Evolutionary conservation across 1,140 invertebrate genomes (phyloP), one percentile per base, ranked within the genome.

Genomic region (Diabrotica undecimpunctata): DNA sequence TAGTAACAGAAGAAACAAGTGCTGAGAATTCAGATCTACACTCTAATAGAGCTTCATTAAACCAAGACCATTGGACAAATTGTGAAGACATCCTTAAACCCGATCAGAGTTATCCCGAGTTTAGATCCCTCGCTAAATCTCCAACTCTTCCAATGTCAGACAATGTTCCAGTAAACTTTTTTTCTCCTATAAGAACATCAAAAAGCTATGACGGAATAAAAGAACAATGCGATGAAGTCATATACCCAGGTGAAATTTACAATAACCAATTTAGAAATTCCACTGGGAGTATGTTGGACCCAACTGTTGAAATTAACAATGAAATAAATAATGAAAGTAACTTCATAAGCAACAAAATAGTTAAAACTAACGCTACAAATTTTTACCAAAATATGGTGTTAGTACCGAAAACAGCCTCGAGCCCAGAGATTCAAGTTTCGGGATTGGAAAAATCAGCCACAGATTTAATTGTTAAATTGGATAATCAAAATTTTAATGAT

Each of bases 1-100:
- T 90, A 0, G 89, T 92, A 2, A 86, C 88, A 2, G 89, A 91
- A 70, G 89, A 91, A 71, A 87, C 84, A 11, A 78, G 74, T 63
- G 83, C 81, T 60, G 72, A 83, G 73, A 81, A 86, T 75, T 83
- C 83, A 70, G 82, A 83, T 52, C 72, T 71, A 52, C 75, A 69
- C 54, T 76, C 73, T 8, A 55, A 65, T 12, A 69, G 65, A 41
- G 64, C 53, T 25, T 64, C 70, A 25, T 14, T 67, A n/a, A 56
- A 65, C 38, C 59, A 62, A 50, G 12, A 62, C 13, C 57, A 66
- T n/a, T 80, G 79, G 79, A 72, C 68, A 62, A 63, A 60, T 14
- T 37, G 63, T 56, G 62, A 67, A 55, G 70, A 79, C 68, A 72
- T 76, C 58, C 75, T 78, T 59, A 71, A 75, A 60, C 74, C 77